These are phyloP conservation scores for Cossypha polioptera DNA, from an alignment of 2,797 vertebrate genomes.

Conservation along the genomic window DNA sequence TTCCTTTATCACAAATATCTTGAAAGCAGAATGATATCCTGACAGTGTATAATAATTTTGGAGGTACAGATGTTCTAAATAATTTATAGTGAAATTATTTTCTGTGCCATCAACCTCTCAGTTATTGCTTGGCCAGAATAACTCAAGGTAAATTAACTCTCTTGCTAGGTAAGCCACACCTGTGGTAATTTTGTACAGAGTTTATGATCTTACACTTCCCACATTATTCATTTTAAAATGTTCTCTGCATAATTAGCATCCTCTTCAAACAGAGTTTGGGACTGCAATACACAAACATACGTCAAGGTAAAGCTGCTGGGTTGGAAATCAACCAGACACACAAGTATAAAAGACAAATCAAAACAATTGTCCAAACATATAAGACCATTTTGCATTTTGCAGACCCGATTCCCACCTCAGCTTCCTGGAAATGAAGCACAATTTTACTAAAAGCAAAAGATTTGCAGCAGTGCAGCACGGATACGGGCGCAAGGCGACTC, in stretches of 20 bases:
- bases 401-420: neutral
- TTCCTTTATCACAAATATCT: neutral
- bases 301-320: neutral
- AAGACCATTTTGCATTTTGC: neutral
- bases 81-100: neutral
- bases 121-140: neutral
- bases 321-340: neutral
- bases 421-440: neutral
- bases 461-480: neutral
- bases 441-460: neutral
- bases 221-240: neutral
- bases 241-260: neutral
- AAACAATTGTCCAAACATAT: neutral
- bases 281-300: neutral
- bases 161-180: slow-evolving; percentile 10
- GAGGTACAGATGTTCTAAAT: neutral
- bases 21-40: neutral
- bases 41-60: neutral
- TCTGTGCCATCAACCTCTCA: neutral
- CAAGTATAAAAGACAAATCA: neutral
- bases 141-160: slow-evolving; percentile 13
- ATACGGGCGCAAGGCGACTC: accelerated
- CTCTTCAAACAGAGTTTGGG: neutral
- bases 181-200: neutral
- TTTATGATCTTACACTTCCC: slow-evolving; percentile 4